These are phyloP conservation scores for Sebastes flavidus DNA, from an alignment of 2,797 vertebrate genomes.

Conservation along the genomic window DNA sequence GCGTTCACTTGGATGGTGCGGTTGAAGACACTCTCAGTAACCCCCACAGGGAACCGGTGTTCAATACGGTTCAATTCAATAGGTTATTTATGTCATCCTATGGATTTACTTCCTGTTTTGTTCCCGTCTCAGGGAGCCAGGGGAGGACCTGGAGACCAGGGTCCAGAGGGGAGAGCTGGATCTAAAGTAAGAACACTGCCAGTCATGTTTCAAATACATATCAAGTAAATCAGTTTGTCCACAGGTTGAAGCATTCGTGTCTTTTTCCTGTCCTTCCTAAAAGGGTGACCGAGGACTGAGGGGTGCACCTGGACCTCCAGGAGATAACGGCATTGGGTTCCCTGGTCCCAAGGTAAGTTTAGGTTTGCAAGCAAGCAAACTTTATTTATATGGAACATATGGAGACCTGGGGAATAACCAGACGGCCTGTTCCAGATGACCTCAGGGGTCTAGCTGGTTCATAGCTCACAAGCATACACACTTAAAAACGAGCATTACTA, in stretches of 20 bases:
- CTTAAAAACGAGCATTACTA: too few relatives aligned
- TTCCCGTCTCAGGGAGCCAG: conserved; percentile 65
- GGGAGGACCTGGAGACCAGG: conserved; percentile 74
- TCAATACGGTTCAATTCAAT: background rate
- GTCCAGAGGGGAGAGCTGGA: conserved; percentile 73
- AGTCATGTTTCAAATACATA: background rate
- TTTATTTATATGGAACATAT: too few relatives aligned
- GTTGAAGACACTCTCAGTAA: background rate
- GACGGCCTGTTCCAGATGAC: too few relatives aligned
- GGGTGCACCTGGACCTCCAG: conserved; percentile 81
- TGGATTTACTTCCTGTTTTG: background rate
- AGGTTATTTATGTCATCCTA: background rate
- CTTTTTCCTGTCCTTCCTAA: background rate
- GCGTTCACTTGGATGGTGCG: background rate
- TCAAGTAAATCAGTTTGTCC: background rate
- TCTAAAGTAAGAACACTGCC: conserved; percentile 68
- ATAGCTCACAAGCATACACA: too few relatives aligned
- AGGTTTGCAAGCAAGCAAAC: background rate
- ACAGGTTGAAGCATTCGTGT: background rate
- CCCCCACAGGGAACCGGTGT: background rate
- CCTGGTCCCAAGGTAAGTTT: conserved; percentile 78
- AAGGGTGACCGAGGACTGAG: conserved; percentile 87
- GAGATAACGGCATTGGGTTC: conserved; percentile 78
- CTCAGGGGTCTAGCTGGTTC: too few relatives aligned
- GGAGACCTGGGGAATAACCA: too few relatives aligned